Evolutionary conservation across 2,888 invertebrate species (phyloP).

Genomic region (Chesias legatella): DNA sequence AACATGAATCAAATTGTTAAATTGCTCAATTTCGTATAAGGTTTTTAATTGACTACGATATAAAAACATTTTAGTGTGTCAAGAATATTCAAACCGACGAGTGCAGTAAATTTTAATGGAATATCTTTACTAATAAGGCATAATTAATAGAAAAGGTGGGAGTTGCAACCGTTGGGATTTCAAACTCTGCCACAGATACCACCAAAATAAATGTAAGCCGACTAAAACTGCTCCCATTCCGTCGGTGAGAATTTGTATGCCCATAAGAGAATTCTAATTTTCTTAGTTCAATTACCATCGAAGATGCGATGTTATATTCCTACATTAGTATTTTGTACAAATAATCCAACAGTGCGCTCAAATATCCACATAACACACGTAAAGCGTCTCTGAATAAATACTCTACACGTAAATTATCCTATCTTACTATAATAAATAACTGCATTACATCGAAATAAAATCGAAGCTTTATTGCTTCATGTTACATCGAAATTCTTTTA

Average conservation of each 20-base stretch:
- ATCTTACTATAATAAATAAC: slow-evolving; percentile 24
- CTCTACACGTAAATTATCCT: slow-evolving; percentile 8
- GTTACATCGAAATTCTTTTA: slow-evolving; percentile 42
- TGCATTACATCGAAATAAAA: slow-evolving; percentile 34
- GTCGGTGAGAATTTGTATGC: too few species aligned
- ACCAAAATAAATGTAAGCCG: too few species aligned
- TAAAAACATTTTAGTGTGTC: not conserved
- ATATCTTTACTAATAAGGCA: too few species aligned
- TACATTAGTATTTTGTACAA: too few species aligned
- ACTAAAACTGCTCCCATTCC: too few species aligned
- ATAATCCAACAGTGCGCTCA: too few species aligned
- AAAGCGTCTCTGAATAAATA: slow-evolving; percentile 16
- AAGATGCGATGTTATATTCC: too few species aligned
- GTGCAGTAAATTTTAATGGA: not conserved
- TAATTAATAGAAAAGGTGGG: too few species aligned
- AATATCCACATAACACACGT: not conserved
- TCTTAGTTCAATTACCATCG: too few species aligned
- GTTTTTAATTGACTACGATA: slow-evolving; percentile 9
- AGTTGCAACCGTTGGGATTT: too few species aligned
- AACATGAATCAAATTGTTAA: slow-evolving; percentile 6
- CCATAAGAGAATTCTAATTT: too few species aligned
- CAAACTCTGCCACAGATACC: too few species aligned
- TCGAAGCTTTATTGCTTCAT: slow-evolving; percentile 52
- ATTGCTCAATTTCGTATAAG: slow-evolving; percentile 17
- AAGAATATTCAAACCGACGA: not conserved